Base-by-base conservation (phyloP, 2,888 invertebrate genomes). In the Tetheella fluctuosa region DNA sequence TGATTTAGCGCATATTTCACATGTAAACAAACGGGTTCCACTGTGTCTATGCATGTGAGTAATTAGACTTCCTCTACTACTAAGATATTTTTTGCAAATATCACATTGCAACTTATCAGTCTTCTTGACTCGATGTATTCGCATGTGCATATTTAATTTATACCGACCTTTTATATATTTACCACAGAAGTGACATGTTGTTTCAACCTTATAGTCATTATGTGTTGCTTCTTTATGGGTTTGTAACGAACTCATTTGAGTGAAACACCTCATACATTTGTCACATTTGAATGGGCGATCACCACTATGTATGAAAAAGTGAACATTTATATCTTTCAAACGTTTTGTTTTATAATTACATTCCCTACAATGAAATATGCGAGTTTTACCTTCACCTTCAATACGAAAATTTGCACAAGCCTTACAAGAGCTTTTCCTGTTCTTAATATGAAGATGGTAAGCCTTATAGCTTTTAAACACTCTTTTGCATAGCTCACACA, bases 181-280 rank as follows among this genome's bases (percentile, higher is more conserved):
- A 0, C 91, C 91, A 54, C 91, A 91, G 23, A 76, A 78, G 7
- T 88, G 83, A 61, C 91, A 91, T 1, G 87, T 87, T 4, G 80
- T 73, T 69, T 86, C 83, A 1, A 74, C 61, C 52, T 67, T 67
- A 42, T 77, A 84, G 1, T 79, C 69, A 15, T 85, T 79, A 59
- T 91, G 91, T 0, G 66, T 64, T 0, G 62, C 37, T 67, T 91
- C 90, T 60, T 80, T 79, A 59, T 91, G 91, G 0, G 71, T 64
- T 39, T 83, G 76, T 0, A 91, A 69, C 0, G 88, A 83, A 25
- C 84, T 79, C 0, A 73, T 76, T 60, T 92, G 91, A 0, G 87
- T 82, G 37, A 81, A 91, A 1, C 68, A 64, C 55, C 76, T 85
- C 0, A 60, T 62, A 60, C 91, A 92, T 23, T 84, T 63, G 2